A percentile compares a stretch with the other conserved stretches of the same genome.
These are phyloP conservation scores for Brachystomella parvula DNA, from an alignment of 1,140 invertebrate species.

Conservation along the genomic window DNA sequence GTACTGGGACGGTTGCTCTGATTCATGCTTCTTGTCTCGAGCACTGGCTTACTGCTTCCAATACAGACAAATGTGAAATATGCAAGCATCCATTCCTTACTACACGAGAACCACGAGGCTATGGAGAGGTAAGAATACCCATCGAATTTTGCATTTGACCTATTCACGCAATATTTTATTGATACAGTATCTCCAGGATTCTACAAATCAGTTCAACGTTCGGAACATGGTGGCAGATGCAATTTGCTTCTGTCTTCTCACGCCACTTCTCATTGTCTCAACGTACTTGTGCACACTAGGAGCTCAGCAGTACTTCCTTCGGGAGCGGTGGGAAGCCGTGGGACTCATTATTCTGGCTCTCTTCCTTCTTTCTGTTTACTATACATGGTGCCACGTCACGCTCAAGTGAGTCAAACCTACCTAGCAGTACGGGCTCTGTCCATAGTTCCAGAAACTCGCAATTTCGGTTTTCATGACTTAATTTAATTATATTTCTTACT, in stretches of 20 bases:
- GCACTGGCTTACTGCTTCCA: conserved; percentile 52
- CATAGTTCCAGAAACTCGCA: conserved; percentile 4
- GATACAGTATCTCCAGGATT: conserved; percentile 46
- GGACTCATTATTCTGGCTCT: conserved; percentile 45
- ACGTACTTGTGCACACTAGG: conserved; percentile 50
- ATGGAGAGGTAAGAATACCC: conserved; percentile 42
- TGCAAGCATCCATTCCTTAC: conserved; percentile 49
- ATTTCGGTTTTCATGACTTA: conserved; percentile 7
- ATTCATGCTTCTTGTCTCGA: conserved; percentile 53
- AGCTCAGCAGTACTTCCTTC: conserved; percentile 43
- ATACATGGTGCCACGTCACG: conserved; percentile 44
- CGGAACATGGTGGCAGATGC: conserved; percentile 46
- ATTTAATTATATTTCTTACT: neutral
- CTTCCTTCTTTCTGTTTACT: conserved; percentile 43
- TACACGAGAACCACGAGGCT: conserved; percentile 41
- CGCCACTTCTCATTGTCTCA: conserved; percentile 48
- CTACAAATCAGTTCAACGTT: conserved; percentile 41
- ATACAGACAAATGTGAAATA: conserved; percentile 52
- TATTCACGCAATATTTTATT: too few species aligned
- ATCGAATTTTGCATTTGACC: conserved; percentile 21
- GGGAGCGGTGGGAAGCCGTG: conserved; percentile 47
- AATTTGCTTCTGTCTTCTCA: conserved; percentile 48
- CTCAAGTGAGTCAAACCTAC: conserved; percentile 39
- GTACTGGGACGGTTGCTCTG: conserved; percentile 49
- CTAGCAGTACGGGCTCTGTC: neutral